Base-by-base conservation (phyloP, 2,797 vertebrate species). In the Syngnathus acus region DNA sequence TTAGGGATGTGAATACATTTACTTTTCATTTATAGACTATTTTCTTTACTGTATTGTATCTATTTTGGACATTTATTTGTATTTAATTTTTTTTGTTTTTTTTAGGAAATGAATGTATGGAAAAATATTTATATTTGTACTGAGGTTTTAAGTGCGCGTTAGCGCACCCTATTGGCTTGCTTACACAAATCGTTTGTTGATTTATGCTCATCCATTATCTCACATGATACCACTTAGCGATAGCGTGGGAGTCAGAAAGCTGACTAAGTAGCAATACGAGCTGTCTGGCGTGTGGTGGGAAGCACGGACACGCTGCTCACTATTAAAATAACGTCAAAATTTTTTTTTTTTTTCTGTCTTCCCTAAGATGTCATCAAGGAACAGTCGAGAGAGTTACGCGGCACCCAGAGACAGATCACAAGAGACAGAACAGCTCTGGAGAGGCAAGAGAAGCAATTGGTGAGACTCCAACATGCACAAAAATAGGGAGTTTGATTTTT, bases 361-460 rank as follows among this genome's bases (percentile, higher is more conserved):
- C 54, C 73, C 63, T 55, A 84, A 99, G 97, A 99, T 81, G 87
- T 97, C 70, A 98, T 99, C 92, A 98, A 91, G 86, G 96, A 98
- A 68, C 97, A 98, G 89, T 90, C 93, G 21, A 94, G 93, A 82
- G 95, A 99, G 82, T 83, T 98, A 82, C 93, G 96, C 69, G 92
- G 94, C 67, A 98, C 96, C 23, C 97, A 99, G 89, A 95, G 97
- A 79, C 91, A 95, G 82, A 99, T 99, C 90, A 91, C 92, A 85
- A 92, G 95, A 88, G 97, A 99, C 75, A 90, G 97, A 87, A 82
- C 93, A 65, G 93, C 94, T 53, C 91, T 99, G 71, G 97, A 98
- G 85, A 97, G 92, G 84, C 94, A 99, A 77, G 96, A 99, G 87
- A 98, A 95, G 80, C 97, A 99, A 89, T 89, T 99, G 94, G 97